Percentiles rank a stretch among this genome's conserved stretches.
Conservation (phyloP, 2,888 invertebrate genomes). For the Oxytorus armatus region DNA sequence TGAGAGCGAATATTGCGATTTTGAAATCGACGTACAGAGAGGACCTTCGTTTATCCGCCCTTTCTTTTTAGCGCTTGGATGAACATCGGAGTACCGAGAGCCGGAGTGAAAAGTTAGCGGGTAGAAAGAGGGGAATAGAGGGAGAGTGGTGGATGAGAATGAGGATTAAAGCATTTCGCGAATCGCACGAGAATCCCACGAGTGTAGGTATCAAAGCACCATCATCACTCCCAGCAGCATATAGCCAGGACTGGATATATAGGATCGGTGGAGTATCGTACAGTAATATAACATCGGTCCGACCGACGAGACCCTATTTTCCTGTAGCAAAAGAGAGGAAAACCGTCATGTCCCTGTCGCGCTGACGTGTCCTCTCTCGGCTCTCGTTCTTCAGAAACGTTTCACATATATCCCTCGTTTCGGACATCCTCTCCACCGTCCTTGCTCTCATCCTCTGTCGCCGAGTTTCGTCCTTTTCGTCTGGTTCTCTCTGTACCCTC, state of each 20-base stretch:
- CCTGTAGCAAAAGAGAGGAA: constrained; percentile 39
- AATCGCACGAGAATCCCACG: constrained; percentile 62
- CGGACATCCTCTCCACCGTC: constrained; percentile 35
- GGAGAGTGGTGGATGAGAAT: constrained; percentile 16
- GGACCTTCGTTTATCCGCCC: constrained; percentile 9
- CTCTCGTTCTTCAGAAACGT: constrained; percentile 48
- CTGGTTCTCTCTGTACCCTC: constrained; percentile 9
- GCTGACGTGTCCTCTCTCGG: constrained; percentile 58
- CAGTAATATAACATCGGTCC: constrained; percentile 32
- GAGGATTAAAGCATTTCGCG: constrained; percentile 58
- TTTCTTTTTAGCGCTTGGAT: constrained; percentile 44
- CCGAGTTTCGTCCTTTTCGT: constrained; percentile 7
- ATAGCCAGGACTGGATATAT: constrained; percentile 10
- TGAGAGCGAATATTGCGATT: constrained; percentile 72
- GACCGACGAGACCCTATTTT: constrained; percentile 1
- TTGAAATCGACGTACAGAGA: constrained; percentile 60
- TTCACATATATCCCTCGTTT: constrained; percentile 57
- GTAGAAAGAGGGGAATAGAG: constrained; percentile 3
- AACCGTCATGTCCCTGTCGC: constrained; percentile 52
- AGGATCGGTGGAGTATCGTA: constrained; percentile 4
- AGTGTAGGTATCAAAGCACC: constrained; percentile 50
- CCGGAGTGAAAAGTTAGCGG: constrained; percentile 1
- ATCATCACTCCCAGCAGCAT: constrained; percentile 36
- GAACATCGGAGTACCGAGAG: constrained; percentile 14
- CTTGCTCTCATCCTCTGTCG: constrained; percentile 38